These are phyloP conservation scores for Nipponacmea schrenckii DNA, from an alignment of 2,888 invertebrate species.

Conservation along the genomic window DNA sequence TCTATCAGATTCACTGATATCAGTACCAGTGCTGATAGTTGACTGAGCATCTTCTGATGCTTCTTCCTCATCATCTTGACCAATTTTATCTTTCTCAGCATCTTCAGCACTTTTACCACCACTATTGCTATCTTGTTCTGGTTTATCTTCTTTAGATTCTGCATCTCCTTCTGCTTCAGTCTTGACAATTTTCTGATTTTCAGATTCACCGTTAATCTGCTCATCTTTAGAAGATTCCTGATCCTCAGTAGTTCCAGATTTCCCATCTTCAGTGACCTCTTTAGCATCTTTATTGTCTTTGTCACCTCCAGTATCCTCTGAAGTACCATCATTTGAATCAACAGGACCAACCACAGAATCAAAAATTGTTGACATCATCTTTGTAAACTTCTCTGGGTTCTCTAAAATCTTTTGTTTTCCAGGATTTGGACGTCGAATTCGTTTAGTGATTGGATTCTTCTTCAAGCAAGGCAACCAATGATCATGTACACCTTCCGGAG, in stretches of 20 bases:
- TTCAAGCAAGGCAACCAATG: conserved; percentile 23
- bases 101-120: background rate
- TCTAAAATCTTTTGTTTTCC: background rate
- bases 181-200: background rate
- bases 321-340: background rate
- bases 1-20: background rate
- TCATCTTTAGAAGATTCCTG: background rate
- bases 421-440: background rate
- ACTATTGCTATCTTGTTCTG: background rate
- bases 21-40: background rate
- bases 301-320: background rate
- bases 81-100: background rate
- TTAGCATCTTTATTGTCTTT: background rate
- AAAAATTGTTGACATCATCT: background rate
- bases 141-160: too few species aligned
- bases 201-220: background rate
- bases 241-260: background rate
- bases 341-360: background rate
- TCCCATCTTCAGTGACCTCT: background rate
- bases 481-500: conserved; percentile 25
- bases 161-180: background rate
- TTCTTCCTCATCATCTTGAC: background rate
- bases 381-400: background rate
- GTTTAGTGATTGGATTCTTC: background rate
- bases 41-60: too few species aligned